Base-by-base conservation (phyloP, 2,113 vertebrate genomes). In the Aphyosemion australe region DNA sequence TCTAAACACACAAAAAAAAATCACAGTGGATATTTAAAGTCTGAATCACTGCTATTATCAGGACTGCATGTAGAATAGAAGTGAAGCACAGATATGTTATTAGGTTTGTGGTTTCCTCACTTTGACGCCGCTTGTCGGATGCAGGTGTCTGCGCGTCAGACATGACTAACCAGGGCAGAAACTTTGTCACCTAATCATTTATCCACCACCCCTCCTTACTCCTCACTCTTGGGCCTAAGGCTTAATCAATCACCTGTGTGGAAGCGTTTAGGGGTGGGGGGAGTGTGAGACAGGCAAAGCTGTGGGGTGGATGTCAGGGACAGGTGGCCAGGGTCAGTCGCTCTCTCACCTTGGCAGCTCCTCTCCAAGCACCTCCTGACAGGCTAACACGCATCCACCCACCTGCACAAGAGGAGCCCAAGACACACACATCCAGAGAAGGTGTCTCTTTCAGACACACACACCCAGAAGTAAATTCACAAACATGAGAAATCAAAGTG, bases 241-340 rank as follows among this genome's bases (percentile, higher is more conserved):
- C 56, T 78, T 83, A 65, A 92, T 90, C 90, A 92, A 83, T 91
- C 91, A 91, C 86, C 76, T 74, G 76, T 48, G 68, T 19, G 71
- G 74, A 67, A 55, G 49, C 52, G 47, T 74, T 51, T 67, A 69
- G 55, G 62, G 45, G 47, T 6, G 5, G 66, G 70, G 59, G 57
- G 62, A 58, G 45, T 42, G 63, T 42, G 58, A 47, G 48, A 16
- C 10, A 1, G 47, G 43, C 47, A 63, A 45, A 59, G 75, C 59
- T 68, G 74, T 55, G 74, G 60, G 72, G 54, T 76, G 66, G 77
- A 74, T 82, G 83, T 88, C 79, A 83, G 69, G 74, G 84, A 88
- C 89, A 91, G 90, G 84, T 93, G 90, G 90, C 66, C 78, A 57
- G 84, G 85, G 88, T 92, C 81, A 80, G 70, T 78, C 75, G 81